A percentile compares a stretch with the other conserved stretches of the same genome.
phyloP scores from a whole-genome alignment of 1,140 invertebrate species.

The Dinoponera quadriceps region DNA sequence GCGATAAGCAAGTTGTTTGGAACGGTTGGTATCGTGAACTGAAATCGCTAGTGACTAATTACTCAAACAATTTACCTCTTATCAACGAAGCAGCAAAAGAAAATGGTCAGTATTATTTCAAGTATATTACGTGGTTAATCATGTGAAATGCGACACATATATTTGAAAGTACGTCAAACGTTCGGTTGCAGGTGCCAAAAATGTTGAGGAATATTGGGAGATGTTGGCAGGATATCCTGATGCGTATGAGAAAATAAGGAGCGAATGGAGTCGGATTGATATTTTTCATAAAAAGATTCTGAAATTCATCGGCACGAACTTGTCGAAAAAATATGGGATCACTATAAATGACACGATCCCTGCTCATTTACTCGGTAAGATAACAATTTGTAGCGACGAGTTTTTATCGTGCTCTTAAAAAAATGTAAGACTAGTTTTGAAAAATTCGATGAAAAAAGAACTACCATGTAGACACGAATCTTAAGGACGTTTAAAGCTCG shows the following conservation, averaged over 20 bases:
- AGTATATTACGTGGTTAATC: not conserved
- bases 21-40: conserved; percentile 75
- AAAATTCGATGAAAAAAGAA: too few species aligned
- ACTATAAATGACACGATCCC: conserved; percentile 83
- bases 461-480: too few species aligned
- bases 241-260: conserved; percentile 84
- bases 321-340: conserved; percentile 81
- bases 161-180: conserved; percentile 26
- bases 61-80: conserved; percentile 85
- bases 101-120: conserved; percentile 84
- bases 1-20: conserved; percentile 75
- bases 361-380: conserved; percentile 87
- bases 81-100: conserved; percentile 85
- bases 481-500: too few species aligned
- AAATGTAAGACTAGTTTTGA: too few species aligned
- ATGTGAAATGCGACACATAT: not conserved
- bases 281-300: conserved; percentile 86
- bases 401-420: not conserved
- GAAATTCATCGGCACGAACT: conserved; percentile 83
- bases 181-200: conserved; percentile 75
- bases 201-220: conserved; percentile 87
- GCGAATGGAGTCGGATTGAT: conserved; percentile 86
- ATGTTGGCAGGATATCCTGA: conserved; percentile 85
- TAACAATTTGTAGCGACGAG: not conserved
- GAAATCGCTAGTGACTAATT: conserved; percentile 79